Conservation (phyloP, 2,888 invertebrate genomes). For the Psylliodes chrysocephalus region DNA sequence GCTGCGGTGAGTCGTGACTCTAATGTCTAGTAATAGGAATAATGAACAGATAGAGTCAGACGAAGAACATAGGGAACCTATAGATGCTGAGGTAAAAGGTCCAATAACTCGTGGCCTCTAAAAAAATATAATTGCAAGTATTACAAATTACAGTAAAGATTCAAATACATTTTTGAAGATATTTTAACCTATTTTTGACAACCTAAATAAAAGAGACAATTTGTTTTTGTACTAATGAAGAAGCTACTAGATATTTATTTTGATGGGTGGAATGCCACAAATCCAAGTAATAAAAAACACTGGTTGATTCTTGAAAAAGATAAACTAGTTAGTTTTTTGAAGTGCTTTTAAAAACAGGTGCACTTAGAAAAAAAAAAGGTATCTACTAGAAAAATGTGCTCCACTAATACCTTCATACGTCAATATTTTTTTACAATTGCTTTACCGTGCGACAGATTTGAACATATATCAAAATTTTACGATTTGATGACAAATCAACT, state of each 20-base stretch:
- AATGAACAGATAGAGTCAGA: too few relatives aligned
- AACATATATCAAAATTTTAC: constrained; percentile 1
- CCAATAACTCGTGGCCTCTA: background rate
- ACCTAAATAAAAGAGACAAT: constrained; percentile 26
- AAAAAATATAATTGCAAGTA: constrained; percentile 1
- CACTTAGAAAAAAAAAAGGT: too few relatives aligned
- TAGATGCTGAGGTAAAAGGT: too few relatives aligned
- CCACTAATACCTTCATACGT: constrained; percentile 1
- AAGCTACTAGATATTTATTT: constrained; percentile 22
- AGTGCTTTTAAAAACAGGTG: background rate
- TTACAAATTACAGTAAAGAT: constrained; percentile 14
- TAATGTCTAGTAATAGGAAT: too few relatives aligned
- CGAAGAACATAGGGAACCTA: too few relatives aligned
- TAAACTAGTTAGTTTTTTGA: constrained; percentile 24
- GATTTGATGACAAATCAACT: constrained; percentile 26
- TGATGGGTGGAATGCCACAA: constrained; percentile 20
- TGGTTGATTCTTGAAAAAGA: background rate
- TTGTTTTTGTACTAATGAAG: constrained; percentile 23
- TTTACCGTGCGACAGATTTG: constrained; percentile 16
- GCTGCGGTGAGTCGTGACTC: too few relatives aligned
- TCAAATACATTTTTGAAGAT: constrained; percentile 11
- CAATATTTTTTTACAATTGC: constrained; percentile 1
- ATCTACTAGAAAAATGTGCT: constrained; percentile 17
- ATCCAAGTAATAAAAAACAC: constrained; percentile 5
- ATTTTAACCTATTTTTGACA: constrained; percentile 24